Percentiles rank a stretch among this genome's conserved stretches.
phyloP scores from a whole-genome alignment of 2,113 vertebrate species.

The Hemicordylus capensis region DNA sequence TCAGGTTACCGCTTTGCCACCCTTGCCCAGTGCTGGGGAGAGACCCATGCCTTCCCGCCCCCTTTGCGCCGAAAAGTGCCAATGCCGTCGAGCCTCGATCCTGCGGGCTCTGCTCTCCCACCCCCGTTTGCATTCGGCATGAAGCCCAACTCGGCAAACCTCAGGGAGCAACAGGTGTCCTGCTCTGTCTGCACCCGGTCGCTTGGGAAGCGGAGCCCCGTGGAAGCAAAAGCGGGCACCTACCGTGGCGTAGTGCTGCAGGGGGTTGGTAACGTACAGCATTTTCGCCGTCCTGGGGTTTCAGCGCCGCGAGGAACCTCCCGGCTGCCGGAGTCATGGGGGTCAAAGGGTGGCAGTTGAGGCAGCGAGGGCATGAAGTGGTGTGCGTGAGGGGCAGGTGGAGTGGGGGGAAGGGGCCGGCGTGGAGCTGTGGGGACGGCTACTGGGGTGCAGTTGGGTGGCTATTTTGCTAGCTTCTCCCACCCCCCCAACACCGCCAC shows the following conservation, averaged over 20 bases:
- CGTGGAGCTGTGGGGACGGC: slow-evolving; percentile 48
- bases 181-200: rapidly evolving
- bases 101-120: no score
- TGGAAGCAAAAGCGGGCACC: slow-evolving; percentile 60
- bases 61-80: rapidly evolving
- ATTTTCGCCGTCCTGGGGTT: slow-evolving; percentile 78
- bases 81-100: neutral
- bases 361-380: neutral
- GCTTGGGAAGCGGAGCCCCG: rapidly evolving
- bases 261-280: slow-evolving; percentile 84
- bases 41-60: neutral
- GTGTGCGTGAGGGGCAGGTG: neutral
- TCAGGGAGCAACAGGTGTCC: neutral
- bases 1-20: neutral
- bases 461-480: slow-evolving; percentile 71
- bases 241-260: slow-evolving; percentile 86
- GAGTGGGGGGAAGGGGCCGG: slow-evolving; percentile 23
- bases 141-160: neutral
- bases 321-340: slow-evolving; percentile 75
- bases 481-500: slow-evolving; percentile 45
- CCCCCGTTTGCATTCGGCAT: neutral
- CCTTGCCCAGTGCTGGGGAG: neutral
- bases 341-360: slow-evolving; percentile 43
- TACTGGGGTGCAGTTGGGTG: slow-evolving; percentile 55
- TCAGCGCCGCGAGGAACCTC: slow-evolving; percentile 46